Evolutionary conservation across 2,888 invertebrate species (phyloP).

Genomic region (Drosophila meridiana): DNA sequence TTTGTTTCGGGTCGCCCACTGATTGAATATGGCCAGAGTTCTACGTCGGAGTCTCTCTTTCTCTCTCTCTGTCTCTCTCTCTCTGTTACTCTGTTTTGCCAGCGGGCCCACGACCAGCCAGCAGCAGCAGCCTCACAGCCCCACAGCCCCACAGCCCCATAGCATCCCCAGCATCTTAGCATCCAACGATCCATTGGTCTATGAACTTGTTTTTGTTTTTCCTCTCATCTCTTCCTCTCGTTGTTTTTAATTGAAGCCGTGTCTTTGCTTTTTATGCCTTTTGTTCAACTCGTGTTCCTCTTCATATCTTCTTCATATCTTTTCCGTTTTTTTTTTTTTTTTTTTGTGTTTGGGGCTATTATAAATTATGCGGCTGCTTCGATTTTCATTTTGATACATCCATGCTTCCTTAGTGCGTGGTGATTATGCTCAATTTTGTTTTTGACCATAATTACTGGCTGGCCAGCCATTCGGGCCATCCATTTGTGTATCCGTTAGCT

Average conservation of each 20-base stretch:
- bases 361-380: conserved; percentile 71
- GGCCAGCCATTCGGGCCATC: conserved; percentile 40
- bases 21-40: conserved; percentile 33
- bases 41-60: not conserved
- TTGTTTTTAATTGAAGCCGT: conserved; percentile 75
- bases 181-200: conserved; percentile 58
- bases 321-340: not conserved
- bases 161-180: conserved; percentile 12
- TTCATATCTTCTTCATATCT: conserved; percentile 4
- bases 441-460: conserved; percentile 72
- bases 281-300: conserved; percentile 38
- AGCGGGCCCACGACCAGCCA: conserved; percentile 48
- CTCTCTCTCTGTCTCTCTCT: not conserved
- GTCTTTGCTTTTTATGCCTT: conserved; percentile 65
- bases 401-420: conserved; percentile 65
- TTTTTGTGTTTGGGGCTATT: conserved; percentile 43
- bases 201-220: conserved; percentile 76
- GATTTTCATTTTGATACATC: conserved; percentile 71
- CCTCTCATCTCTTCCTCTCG: conserved; percentile 35
- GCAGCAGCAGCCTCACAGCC: conserved; percentile 1
- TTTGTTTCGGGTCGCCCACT: conserved; percentile 67
- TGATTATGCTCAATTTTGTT: conserved; percentile 79
- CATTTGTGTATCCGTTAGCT: conserved; percentile 55
- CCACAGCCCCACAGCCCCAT: not conserved
- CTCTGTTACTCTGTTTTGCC: not conserved